A percentile compares a stretch with the other conserved stretches of the same genome.
Conservation (phyloP, 1,140 invertebrate genomes). For the Drosophila melanica region DNA sequence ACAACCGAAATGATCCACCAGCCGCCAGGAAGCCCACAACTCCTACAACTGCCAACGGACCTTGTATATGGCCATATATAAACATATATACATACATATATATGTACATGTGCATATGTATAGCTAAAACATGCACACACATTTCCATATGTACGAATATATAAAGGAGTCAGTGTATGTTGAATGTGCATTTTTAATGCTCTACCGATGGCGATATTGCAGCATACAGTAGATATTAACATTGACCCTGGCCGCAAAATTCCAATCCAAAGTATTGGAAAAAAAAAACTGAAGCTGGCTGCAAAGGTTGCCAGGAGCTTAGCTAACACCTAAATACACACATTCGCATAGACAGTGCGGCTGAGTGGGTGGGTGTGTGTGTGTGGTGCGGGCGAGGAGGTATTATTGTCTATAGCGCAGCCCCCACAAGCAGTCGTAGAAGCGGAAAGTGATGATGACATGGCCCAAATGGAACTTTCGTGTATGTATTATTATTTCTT, state of each 20-base stretch:
- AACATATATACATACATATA: not conserved
- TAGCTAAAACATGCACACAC: constrained; percentile 2
- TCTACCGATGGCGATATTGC: constrained; percentile 29
- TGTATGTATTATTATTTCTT: constrained; percentile 67
- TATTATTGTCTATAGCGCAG: not conserved
- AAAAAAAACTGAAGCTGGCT: not conserved
- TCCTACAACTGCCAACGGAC: not conserved
- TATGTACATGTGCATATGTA: not conserved
- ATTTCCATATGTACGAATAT: not conserved
- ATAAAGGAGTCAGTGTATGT: constrained; percentile 3
- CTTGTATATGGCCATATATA: not conserved
- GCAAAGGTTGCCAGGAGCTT: not conserved
- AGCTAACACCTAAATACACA: not conserved
- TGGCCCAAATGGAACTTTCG: constrained; percentile 67
- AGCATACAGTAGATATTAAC: not conserved
- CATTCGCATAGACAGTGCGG: not conserved
- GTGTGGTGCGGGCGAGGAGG: not conserved
- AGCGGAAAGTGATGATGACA: constrained; percentile 64
- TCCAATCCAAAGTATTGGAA: not conserved
- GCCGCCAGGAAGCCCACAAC: constrained; percentile 2
- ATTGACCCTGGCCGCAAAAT: constrained; percentile 19
- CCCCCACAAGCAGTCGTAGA: not conserved
- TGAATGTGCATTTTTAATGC: constrained; percentile 52
- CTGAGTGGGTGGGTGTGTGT: not conserved
- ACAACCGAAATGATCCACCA: constrained; percentile 18